Percentiles rank a stretch among this genome's conserved stretches.
Evolutionary conservation across 1,140 invertebrate species (phyloP).

Genomic region (Drosophila quadrilineata): DNA sequence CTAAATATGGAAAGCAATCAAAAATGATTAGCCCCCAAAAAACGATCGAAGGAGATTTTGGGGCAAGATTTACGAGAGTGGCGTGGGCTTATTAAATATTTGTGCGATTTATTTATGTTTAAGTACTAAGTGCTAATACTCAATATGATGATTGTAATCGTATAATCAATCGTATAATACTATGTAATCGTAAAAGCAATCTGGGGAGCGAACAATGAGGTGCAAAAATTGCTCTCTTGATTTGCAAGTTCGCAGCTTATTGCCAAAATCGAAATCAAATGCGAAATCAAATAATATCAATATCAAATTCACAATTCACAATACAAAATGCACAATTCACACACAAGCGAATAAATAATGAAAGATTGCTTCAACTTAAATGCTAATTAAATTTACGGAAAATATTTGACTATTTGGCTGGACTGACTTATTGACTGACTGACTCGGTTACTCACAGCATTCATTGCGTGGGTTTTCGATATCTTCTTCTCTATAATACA

Average conservation of each 20-base stretch:
- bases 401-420: slow-evolving; percentile 51
- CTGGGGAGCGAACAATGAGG: slow-evolving; percentile 32
- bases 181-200: slow-evolving; percentile 55
- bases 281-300: slow-evolving; percentile 3
- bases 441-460: too few relatives aligned
- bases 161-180: slow-evolving; percentile 64
- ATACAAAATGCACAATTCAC: too few relatives aligned
- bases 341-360: slow-evolving; percentile 41
- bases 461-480: slow-evolving; percentile 50
- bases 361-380: slow-evolving; percentile 63
- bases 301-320: slow-evolving; percentile 48
- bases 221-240: slow-evolving; percentile 24
- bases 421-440: slow-evolving; percentile 27
- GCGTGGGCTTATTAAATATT: slow-evolving; percentile 4
- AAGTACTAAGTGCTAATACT: slow-evolving; percentile 51
- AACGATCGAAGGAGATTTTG: background rate
- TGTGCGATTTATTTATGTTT: slow-evolving; percentile 46
- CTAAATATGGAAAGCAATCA: slow-evolving; percentile 7
- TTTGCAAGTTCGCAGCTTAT: slow-evolving; percentile 45
- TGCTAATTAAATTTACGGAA: slow-evolving; percentile 70
- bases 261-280: slow-evolving; percentile 40
- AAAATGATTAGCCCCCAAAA: slow-evolving; percentile 11
- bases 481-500: background rate
- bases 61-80: background rate
- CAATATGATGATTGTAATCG: slow-evolving; percentile 64